Conservation (phyloP, 2,113 vertebrate species). For the Brachypteracias leptosomus region DNA sequence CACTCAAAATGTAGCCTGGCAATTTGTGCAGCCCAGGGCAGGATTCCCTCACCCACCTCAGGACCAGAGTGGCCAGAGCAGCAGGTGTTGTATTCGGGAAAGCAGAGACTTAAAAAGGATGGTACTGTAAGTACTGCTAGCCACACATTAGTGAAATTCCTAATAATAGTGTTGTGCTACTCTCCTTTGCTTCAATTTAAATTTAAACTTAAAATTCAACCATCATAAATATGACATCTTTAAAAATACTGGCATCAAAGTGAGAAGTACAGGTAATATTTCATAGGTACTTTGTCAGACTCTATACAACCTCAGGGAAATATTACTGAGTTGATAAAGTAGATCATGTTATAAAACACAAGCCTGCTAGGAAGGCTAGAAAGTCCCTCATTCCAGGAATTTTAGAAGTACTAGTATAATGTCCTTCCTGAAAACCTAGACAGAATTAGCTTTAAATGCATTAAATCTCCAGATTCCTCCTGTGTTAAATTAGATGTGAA, state of each 20-base stretch:
- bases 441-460: background rate
- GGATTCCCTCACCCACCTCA: background rate
- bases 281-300: background rate
- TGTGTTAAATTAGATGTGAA: background rate
- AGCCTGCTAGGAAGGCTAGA: background rate
- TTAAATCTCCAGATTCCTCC: background rate
- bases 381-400: background rate
- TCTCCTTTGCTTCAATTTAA: background rate
- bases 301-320: background rate
- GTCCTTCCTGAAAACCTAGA: background rate
- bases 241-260: background rate
- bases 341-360: background rate
- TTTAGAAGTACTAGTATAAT: background rate
- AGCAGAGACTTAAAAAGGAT: background rate
- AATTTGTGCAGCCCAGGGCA: background rate
- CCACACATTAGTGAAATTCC: background rate
- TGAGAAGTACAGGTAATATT: background rate
- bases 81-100: background rate
- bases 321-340: background rate
- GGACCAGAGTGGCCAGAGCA: background rate
- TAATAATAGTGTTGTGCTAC: background rate
- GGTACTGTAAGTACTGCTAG: background rate
- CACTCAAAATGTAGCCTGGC: background rate
- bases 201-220: background rate
- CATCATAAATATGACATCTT: background rate